Evolutionary conservation across 2,888 invertebrate genomes (phyloP).

Genomic region (Eurytoma adleriae): DNA sequence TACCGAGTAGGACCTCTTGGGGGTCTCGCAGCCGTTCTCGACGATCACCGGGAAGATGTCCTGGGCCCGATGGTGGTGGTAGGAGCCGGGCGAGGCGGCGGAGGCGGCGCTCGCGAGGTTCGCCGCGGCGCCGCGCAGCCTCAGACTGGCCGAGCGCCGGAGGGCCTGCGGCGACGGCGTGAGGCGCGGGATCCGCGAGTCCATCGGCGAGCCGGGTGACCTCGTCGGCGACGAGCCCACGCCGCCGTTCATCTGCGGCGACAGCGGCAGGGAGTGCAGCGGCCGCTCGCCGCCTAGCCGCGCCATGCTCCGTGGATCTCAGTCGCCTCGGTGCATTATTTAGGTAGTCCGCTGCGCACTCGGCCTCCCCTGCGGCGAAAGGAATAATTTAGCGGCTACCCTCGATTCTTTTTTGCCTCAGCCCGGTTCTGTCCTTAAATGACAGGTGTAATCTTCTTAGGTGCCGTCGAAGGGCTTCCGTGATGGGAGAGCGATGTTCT

Average conservation of each 20-base stretch:
- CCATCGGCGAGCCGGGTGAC: constrained; percentile 72
- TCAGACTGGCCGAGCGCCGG: constrained; percentile 82
- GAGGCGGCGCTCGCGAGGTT: constrained; percentile 54
- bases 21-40: constrained; percentile 78
- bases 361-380: background rate
- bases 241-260: constrained; percentile 25
- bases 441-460: background rate
- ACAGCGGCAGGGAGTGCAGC: constrained; percentile 58
- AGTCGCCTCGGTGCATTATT: background rate
- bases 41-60: constrained; percentile 81
- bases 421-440: background rate
- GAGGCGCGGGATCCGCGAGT: constrained; percentile 75
- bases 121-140: constrained; percentile 81
- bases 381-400: background rate
- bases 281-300: constrained; percentile 66
- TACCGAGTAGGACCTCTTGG: constrained; percentile 71
- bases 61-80: constrained; percentile 63
- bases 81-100: background rate
- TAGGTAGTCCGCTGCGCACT: background rate
- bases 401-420: background rate
- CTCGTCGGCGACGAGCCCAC: background rate
- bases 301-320: constrained; percentile 60
- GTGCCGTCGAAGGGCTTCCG: background rate
- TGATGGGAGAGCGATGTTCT: too few relatives aligned
- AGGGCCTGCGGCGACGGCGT: constrained; percentile 75